phyloP scores from a whole-genome alignment of 2,797 vertebrate genomes.

The Acrocephalus scirpaceus region DNA sequence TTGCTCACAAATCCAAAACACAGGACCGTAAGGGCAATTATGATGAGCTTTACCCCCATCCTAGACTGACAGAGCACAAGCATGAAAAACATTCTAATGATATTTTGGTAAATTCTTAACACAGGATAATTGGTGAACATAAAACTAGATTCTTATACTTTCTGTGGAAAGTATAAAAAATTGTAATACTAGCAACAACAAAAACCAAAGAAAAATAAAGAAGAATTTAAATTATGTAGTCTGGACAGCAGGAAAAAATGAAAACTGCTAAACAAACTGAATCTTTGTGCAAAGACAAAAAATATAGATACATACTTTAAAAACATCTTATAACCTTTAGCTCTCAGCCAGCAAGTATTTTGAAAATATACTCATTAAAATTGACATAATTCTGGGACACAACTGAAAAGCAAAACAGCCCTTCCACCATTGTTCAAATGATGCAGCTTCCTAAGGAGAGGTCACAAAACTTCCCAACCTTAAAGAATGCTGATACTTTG shows the following conservation, averaged over 20 bases:
- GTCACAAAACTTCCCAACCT: conserved; percentile 32
- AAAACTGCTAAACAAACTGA: not conserved
- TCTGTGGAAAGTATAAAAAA: not conserved
- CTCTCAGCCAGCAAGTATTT: not conserved
- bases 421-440: not conserved
- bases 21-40: not conserved
- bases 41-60: not conserved
- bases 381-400: not conserved
- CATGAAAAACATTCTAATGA: not conserved
- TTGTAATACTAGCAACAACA: not conserved
- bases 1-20: not conserved
- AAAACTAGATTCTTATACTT: not conserved
- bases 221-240: not conserved
- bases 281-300: not conserved
- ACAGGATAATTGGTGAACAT: not conserved
- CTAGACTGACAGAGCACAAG: not conserved
- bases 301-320: not conserved
- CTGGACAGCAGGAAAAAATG: not conserved
- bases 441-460: not conserved
- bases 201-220: not conserved
- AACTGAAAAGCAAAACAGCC: not conserved
- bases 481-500: conserved; percentile 30
- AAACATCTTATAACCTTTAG: not conserved
- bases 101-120: not conserved
- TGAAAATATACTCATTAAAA: conserved; percentile 29